Evolutionary conservation across 2,888 invertebrate species (phyloP).

Genomic region (Xanthorhoe spadicearia): DNA sequence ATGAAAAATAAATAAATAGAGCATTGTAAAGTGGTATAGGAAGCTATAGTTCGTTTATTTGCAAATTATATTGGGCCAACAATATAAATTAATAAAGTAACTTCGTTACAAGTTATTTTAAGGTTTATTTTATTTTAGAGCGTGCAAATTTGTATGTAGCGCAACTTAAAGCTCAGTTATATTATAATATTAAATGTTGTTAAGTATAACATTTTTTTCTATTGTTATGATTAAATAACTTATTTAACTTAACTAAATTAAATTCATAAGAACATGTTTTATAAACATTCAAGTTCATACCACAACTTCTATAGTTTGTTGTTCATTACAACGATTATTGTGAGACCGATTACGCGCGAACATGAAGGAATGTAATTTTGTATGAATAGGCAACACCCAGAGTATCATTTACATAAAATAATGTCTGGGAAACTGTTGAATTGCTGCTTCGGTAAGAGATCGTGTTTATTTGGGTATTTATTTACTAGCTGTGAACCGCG

Average conservation of each 20-base stretch:
- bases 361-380: slow-evolving; percentile 42
- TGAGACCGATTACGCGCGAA: slow-evolving; percentile 40
- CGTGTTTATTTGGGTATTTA: slow-evolving; percentile 6
- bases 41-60: background rate
- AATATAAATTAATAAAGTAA: too few species aligned
- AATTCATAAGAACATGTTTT: background rate
- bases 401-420: slow-evolving; percentile 31
- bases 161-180: too few species aligned
- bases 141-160: too few species aligned
- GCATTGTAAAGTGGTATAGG: slow-evolving; percentile 49
- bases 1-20: slow-evolving; percentile 59
- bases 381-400: slow-evolving; percentile 24
- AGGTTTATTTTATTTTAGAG: too few species aligned
- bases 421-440: slow-evolving; percentile 22
- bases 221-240: too few species aligned
- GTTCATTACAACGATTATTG: slow-evolving; percentile 32
- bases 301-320: background rate
- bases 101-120: too few species aligned
- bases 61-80: background rate
- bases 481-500: too few species aligned
- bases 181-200: too few species aligned
- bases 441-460: slow-evolving; percentile 13
- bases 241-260: background rate
- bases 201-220: too few species aligned
- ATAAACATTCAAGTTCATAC: slow-evolving; percentile 10